Base-by-base conservation (phyloP, 2,888 invertebrate species). In the Tribolium freemani region DNA sequence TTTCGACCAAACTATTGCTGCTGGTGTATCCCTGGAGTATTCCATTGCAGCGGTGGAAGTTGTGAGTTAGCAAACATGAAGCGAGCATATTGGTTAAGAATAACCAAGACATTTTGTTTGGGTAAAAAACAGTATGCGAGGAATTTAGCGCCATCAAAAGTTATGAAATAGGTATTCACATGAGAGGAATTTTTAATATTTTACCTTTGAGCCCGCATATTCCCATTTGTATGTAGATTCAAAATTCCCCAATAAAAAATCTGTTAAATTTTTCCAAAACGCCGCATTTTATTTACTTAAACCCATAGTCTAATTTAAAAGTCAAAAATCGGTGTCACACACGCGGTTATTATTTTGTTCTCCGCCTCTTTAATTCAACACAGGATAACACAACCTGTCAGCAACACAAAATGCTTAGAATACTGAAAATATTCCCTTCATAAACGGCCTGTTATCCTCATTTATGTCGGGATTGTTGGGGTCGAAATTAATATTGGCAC, bases 381-480 rank as follows among this genome's bases (percentile, higher is more conserved):
- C 31, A 31, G 31, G 31, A 31, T 31, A 31, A 31, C 31, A 38
- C 38, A 38, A 38, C 57, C 71, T 71, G 71, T 71, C 71, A 71
- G 48, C 71, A 51, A 30, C 56, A 71, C 66, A 48, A 57, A 57
- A 64, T 57, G 71, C 66, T 51, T 57, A 71, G 71, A 71, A 71
- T 71, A 71, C 71, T 56, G 71, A 66, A 71, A 71, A 71, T 64
- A 71, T 71, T 63, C 57, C 56, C 20, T 64, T 71, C 71, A 71
- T 71, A 71, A 71, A 71, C 64, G 64, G 26, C 13, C 69, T 56
- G 69, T 69, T 63, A 70, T 70, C 69, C 69, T 70, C 69, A 70
- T 70, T 70, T 70, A 48, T 56, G 69, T 70, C 46, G 68, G 58
- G 58, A 69, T 69, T 69, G 68, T 69, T 63, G 48, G 69, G 56